Conservation (phyloP, 2,113 vertebrate species). For the Carassius auratus region DNA sequence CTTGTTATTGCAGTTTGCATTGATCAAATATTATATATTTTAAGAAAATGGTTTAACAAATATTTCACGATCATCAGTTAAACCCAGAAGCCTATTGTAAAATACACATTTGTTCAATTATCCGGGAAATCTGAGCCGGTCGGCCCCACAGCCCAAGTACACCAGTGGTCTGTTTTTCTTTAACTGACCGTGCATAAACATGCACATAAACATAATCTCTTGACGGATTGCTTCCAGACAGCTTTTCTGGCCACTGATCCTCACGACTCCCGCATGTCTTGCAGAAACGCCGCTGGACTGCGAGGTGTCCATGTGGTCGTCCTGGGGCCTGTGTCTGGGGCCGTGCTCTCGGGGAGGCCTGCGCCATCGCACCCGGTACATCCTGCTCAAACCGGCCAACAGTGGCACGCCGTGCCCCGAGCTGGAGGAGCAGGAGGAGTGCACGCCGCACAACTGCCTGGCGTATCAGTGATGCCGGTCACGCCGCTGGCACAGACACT, state of each 20-base stretch:
- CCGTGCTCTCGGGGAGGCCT: slow-evolving; percentile 73
- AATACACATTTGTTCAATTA: not conserved
- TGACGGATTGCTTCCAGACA: not conserved
- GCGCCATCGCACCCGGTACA: slow-evolving; percentile 79
- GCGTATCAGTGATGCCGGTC: slow-evolving; percentile 63
- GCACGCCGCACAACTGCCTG: slow-evolving; percentile 73
- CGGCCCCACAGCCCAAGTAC: not conserved
- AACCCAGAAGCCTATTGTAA: not conserved
- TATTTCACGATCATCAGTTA: too few relatives aligned
- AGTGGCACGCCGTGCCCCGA: slow-evolving; percentile 77
- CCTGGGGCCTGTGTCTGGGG: slow-evolving; percentile 79
- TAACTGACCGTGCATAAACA: not conserved
- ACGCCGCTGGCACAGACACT: slow-evolving; percentile 33
- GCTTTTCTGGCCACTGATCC: not conserved
- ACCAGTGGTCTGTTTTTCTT: not conserved
- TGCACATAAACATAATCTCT: not conserved
- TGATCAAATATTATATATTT: too few relatives aligned
- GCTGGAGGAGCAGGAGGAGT: slow-evolving; percentile 78
- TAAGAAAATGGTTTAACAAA: too few relatives aligned
- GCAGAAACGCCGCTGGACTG: slow-evolving; percentile 80
- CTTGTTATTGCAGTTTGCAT: too few relatives aligned
- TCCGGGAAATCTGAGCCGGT: not conserved
- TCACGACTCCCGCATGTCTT: slow-evolving; percentile 1
- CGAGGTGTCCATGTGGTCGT: slow-evolving; percentile 79
- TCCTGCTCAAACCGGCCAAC: slow-evolving; percentile 79